Percentiles rank a stretch among this genome's conserved stretches.
Conservation (phyloP, 35 echinoderm and acorn worm genomes). For the Stichopus chloronotus region DNA sequence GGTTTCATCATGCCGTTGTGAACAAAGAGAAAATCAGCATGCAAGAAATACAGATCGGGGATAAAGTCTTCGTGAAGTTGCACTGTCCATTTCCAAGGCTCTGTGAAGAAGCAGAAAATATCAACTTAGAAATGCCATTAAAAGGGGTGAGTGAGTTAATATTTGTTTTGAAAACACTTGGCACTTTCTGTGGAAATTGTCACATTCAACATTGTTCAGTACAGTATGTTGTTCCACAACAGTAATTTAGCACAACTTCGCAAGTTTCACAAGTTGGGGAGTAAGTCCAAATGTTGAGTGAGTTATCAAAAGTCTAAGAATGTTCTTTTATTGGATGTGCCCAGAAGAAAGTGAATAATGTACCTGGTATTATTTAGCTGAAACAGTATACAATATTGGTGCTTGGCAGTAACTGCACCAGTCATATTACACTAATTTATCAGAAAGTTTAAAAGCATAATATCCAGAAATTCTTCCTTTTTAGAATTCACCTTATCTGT, state of each 20-base stretch:
- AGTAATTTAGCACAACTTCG: not conserved
- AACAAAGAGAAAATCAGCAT: constrained; percentile 67
- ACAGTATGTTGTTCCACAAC: too few species aligned
- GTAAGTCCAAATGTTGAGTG: too few species aligned
- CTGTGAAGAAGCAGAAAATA: constrained; percentile 84
- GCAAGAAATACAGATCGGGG: constrained; percentile 75
- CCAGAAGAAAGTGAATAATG: too few species aligned
- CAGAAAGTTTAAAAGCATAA: too few species aligned
- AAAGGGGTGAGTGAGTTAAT: constrained; percentile 81
- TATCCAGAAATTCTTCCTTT: too few species aligned
- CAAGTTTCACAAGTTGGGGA: not conserved
- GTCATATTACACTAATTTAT: too few species aligned
- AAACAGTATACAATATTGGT: too few species aligned
- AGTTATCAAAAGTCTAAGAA: too few species aligned
- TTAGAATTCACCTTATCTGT: too few species aligned
- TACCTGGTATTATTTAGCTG: too few species aligned
- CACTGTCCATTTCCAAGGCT: constrained; percentile 86
- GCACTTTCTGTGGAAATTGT: not conserved
- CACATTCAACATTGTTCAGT: not conserved
- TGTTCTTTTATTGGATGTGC: too few species aligned
- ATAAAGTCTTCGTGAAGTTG: constrained; percentile 75
- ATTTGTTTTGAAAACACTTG: not conserved
- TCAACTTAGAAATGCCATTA: constrained; percentile 93
- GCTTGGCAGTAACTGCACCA: too few species aligned
- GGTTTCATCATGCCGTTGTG: constrained; percentile 63